Conservation (phyloP, 2,113 vertebrate genomes). For the Ploceus nigricollis region DNA sequence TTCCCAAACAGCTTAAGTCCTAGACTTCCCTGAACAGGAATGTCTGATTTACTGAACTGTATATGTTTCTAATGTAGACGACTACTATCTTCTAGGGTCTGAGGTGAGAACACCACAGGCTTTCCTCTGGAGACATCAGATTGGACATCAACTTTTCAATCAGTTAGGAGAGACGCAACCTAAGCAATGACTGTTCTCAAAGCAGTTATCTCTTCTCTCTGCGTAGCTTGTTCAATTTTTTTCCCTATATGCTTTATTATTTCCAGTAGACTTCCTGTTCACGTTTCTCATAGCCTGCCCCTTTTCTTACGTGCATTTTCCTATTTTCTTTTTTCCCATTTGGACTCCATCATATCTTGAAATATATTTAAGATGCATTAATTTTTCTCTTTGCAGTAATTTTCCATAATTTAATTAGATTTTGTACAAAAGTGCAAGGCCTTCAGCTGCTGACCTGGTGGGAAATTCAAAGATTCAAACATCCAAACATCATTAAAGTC, state of each 20-base stretch:
- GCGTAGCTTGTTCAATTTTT: not conserved
- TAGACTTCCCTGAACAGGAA: not conserved
- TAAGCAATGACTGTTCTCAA: not conserved
- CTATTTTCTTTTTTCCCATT: not conserved
- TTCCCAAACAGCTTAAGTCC: conserved; percentile 16
- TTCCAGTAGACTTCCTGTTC: not conserved
- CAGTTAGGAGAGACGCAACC: not conserved
- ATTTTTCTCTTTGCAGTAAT: conserved; percentile 50
- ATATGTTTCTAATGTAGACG: conserved; percentile 19
- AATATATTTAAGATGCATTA: conserved; percentile 37
- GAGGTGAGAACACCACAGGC: conserved; percentile 29
- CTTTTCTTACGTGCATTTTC: not conserved
- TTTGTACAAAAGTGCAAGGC: conserved; percentile 39
- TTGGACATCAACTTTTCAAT: not conserved
- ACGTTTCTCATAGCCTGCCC: not conserved
- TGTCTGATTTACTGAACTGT: conserved; percentile 20
- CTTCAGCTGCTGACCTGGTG: conserved; percentile 41
- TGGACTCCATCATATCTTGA: not conserved
- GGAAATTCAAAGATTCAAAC: conserved; percentile 34
- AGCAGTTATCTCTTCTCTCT: not conserved
- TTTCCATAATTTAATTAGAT: conserved; percentile 52
- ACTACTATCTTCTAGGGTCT: conserved; percentile 34
- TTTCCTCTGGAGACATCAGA: conserved; percentile 1
- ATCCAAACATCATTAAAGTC: conserved; percentile 26
- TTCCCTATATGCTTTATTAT: not conserved